phyloP scores from a whole-genome alignment of 37 sponge, comb jelly and placozoan genomes.

The Haliclona indistincta region DNA sequence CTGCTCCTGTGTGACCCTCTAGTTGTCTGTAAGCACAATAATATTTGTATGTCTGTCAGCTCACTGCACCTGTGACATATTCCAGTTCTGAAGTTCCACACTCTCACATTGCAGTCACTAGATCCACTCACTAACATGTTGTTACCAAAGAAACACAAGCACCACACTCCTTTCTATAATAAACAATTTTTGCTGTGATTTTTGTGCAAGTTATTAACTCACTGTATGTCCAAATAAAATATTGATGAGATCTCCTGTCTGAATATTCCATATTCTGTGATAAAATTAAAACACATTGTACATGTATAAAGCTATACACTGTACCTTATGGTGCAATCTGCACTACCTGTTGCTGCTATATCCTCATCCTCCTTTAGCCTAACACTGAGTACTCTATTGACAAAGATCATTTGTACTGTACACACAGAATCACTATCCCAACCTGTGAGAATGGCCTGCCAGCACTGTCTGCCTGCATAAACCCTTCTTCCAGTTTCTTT shows the following conservation, averaged over 20 bases:
- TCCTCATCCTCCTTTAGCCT: constrained; percentile 29
- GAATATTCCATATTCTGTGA: constrained; percentile 59
- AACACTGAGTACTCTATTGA: constrained; percentile 60
- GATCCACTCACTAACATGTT: constrained; percentile 77
- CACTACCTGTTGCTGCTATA: constrained; percentile 53
- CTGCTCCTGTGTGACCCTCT: constrained; percentile 59
- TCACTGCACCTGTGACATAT: constrained; percentile 60
- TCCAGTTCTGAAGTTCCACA: constrained; percentile 68
- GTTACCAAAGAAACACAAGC: constrained; percentile 72
- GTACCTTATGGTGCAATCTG: constrained; percentile 61
- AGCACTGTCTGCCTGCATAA: constrained; percentile 13
- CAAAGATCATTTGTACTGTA: neutral
- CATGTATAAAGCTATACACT: neutral
- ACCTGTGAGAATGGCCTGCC: constrained; percentile 43
- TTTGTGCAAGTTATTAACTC: neutral
- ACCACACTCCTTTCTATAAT: constrained; percentile 76
- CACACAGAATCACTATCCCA: neutral
- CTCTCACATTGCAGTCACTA: constrained; percentile 66
- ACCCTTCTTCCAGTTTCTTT: constrained; percentile 67
- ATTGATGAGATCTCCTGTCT: constrained; percentile 29
- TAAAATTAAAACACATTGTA: neutral
- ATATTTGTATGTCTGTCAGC: neutral
- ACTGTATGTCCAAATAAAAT: constrained; percentile 66
- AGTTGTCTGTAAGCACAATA: constrained; percentile 20
- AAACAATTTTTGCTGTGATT: neutral